Evolutionary conservation across 2,888 invertebrate species (phyloP).

Genomic region (Agrotis exclamationis): DNA sequence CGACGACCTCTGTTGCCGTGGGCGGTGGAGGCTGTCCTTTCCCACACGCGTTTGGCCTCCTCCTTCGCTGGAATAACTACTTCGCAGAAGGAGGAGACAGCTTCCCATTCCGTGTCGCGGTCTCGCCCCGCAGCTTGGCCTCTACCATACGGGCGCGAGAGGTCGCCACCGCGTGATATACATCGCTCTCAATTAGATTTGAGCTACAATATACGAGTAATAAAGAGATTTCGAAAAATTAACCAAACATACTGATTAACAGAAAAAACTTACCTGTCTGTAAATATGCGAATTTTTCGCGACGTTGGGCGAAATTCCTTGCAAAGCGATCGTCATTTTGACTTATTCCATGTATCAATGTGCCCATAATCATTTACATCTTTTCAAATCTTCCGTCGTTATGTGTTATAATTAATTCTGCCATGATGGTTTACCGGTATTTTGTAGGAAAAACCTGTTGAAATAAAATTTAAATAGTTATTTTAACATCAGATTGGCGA

Average conservation of each 20-base stretch:
- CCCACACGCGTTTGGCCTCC: too few relatives aligned
- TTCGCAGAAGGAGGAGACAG: too few relatives aligned
- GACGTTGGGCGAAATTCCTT: slow-evolving; percentile 15
- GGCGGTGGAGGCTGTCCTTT: too few relatives aligned
- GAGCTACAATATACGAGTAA: too few relatives aligned
- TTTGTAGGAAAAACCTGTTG: slow-evolving; percentile 28
- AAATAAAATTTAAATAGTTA: slow-evolving; percentile 18
- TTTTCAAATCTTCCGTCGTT: slow-evolving; percentile 1
- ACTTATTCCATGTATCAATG: not conserved
- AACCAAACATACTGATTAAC: too few relatives aligned
- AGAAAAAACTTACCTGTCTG: slow-evolving; percentile 52
- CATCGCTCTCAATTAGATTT: not conserved
- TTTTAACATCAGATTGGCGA: not conserved
- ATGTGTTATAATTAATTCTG: not conserved
- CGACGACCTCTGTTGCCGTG: too few relatives aligned
- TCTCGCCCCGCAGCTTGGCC: too few relatives aligned
- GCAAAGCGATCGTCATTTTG: slow-evolving; percentile 42
- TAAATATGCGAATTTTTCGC: slow-evolving; percentile 35
- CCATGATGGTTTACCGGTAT: not conserved
- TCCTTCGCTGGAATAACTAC: too few relatives aligned
- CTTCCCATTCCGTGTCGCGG: too few relatives aligned
- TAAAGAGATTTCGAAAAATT: too few relatives aligned
- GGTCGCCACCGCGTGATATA: too few relatives aligned
- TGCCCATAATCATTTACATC: slow-evolving; percentile 6
- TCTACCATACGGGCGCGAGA: too few relatives aligned